Conservation (phyloP, 2,888 invertebrate genomes). For the Zelleria hepariella region DNA sequence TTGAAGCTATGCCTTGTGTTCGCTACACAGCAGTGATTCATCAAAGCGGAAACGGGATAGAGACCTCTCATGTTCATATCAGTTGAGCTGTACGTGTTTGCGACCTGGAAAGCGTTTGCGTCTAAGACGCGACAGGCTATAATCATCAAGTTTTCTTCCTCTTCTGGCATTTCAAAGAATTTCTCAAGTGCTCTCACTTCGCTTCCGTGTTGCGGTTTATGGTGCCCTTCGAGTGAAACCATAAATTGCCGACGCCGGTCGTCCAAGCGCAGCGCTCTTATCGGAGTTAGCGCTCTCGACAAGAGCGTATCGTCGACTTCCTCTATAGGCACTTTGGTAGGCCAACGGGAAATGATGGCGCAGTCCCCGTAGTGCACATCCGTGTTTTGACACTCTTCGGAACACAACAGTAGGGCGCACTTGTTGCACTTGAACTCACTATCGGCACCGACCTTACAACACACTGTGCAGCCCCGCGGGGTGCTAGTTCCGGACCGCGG, state of each 20-base stretch:
- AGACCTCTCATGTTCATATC: constrained; percentile 73
- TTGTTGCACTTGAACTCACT: constrained; percentile 67
- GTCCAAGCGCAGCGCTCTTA: constrained; percentile 48
- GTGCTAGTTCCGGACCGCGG: constrained; percentile 72
- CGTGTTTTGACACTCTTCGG: constrained; percentile 73
- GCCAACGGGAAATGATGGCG: constrained; percentile 70
- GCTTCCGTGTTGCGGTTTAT: constrained; percentile 63
- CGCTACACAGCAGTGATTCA: constrained; percentile 79
- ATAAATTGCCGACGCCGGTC: constrained; percentile 66
- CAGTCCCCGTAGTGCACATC: constrained; percentile 76
- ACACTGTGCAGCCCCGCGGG: constrained; percentile 76
- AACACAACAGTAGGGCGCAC: constrained; percentile 81
- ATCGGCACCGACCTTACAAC: constrained; percentile 64
- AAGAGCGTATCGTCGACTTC: constrained; percentile 44
- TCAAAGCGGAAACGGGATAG: constrained; percentile 76
- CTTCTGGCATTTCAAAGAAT: constrained; percentile 57
- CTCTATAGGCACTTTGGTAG: constrained; percentile 58
- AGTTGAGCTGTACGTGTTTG: constrained; percentile 50
- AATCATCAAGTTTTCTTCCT: constrained; percentile 73
- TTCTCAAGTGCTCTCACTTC: constrained; percentile 72
- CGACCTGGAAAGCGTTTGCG: constrained; percentile 78
- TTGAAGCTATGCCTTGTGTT: constrained; percentile 77
- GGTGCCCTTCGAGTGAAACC: constrained; percentile 63
- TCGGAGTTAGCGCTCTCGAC: constrained; percentile 49
- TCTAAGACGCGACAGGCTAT: constrained; percentile 74